Base-by-base conservation (phyloP, 2,888 invertebrate species). In the Synanthedon myopaeformis region DNA sequence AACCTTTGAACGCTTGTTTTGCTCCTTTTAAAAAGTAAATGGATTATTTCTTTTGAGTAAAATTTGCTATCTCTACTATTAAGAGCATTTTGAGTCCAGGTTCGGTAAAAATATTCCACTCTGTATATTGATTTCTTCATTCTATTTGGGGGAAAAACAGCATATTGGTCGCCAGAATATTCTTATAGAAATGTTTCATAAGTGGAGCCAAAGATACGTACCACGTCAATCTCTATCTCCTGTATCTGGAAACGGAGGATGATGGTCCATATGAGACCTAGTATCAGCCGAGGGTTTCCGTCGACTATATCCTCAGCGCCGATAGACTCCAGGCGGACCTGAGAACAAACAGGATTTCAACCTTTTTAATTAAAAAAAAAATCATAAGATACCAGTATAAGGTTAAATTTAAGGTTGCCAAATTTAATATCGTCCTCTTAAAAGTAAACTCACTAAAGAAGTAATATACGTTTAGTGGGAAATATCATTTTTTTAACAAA, bases 281-380 rank as follows among this genome's bases (percentile, higher is more conserved):
- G 92, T 76, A 99, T 99, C 61, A 99, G 91, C 52, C 98, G 91
- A 49, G 96, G 97, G 89, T 99, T 99, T 41, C 98, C 97, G 82
- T 99, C 99, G 59, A 98, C 97, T 62, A 99, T 99, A 82, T 99
- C 99, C 85, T 99, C 98, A 13, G 99, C 98, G 60, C 99, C 99
- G 72, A 99, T 99, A 70, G 97, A 98, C 89, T 99, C 99, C 79
- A 99, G 86, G 52, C 98, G 93, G 57, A 99, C 96, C 96, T 96
- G 78, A 1, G 67, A 66, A 54, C 8, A 17, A 66, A 54, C 8
- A 17, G 4, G 19, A 10, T 35, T 35, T 35, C 10, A 19, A 5
- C 41, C 35, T 0, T 4, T 28, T 28, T 45, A 45, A 45, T 51
- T 51, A 8, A 17, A 17, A 51, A 28, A 51, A 17, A n/a, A n/a